Evolutionary conservation across 2,888 invertebrate species (phyloP).

Genomic region (Phortica okadai): DNA sequence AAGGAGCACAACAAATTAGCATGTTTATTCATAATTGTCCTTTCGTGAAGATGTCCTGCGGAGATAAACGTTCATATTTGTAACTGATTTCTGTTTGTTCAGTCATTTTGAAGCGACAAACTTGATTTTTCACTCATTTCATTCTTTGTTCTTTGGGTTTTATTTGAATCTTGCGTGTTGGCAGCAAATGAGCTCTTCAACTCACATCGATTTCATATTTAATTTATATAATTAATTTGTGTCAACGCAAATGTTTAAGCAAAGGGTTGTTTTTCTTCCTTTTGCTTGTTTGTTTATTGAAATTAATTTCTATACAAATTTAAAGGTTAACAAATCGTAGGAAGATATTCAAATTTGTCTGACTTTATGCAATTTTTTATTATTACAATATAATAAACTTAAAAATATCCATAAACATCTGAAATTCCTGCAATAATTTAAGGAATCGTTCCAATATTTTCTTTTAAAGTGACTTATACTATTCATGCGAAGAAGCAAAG

Average conservation of each 20-base stretch:
- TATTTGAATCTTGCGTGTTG: constrained; percentile 66
- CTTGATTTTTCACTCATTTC: constrained; percentile 61
- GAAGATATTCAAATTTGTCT: no score
- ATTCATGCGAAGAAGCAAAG: no score
- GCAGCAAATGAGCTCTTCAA: constrained; percentile 52
- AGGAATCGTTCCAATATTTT: no score
- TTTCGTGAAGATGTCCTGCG: constrained; percentile 73
- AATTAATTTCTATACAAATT: no score
- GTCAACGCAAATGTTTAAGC: neutral
- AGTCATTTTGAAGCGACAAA: constrained; percentile 36
- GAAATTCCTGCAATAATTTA: no score
- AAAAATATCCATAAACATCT: no score
- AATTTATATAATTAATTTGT: constrained; percentile 35
- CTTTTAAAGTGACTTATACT: no score
- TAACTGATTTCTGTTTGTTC: constrained; percentile 65
- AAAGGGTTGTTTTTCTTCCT: neutral
- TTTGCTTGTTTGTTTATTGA: neutral
- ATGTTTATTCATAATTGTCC: constrained; percentile 72
- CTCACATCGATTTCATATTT: constrained; percentile 32
- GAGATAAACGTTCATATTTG: constrained; percentile 70
- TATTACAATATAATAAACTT: no score
- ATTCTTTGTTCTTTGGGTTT: constrained; percentile 38
- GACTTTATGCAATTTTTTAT: no score
- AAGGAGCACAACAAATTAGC: constrained; percentile 68
- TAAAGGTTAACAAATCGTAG: no score